Evolutionary conservation across 1,140 invertebrate genomes (phyloP).

Genomic region (Vanessa atalanta): DNA sequence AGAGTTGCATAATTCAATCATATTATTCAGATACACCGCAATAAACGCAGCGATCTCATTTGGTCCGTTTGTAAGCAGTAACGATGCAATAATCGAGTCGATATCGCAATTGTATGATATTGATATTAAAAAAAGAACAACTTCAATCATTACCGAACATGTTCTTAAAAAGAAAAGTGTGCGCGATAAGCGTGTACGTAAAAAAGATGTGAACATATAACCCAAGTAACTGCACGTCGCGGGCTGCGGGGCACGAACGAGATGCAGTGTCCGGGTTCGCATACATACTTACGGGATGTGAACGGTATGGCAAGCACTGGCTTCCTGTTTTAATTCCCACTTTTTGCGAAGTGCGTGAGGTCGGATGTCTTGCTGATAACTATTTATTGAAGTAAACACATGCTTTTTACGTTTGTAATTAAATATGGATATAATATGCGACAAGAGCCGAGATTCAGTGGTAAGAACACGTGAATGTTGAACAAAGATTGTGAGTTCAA

Average conservation of each 20-base stretch:
- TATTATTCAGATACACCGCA: constrained; percentile 2
- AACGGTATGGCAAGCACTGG: constrained; percentile 56
- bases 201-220: constrained; percentile 34
- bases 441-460: too few relatives aligned
- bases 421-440: too few relatives aligned
- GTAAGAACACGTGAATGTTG: too few relatives aligned
- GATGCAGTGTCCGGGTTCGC: constrained; percentile 65
- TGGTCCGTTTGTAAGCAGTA: constrained; percentile 19
- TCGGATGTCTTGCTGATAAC: constrained; percentile 53
- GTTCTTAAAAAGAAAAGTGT: background rate
- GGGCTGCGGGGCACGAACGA: constrained; percentile 53
- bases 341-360: constrained; percentile 63
- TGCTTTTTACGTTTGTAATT: background rate
- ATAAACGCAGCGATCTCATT: constrained; percentile 31
- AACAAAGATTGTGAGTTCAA: too few relatives aligned
- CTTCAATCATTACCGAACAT: constrained; percentile 7
- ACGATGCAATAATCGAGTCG: constrained; percentile 8
- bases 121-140: background rate
- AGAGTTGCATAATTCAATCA: constrained; percentile 68
- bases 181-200: background rate
- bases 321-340: constrained; percentile 69
- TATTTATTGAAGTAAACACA: constrained; percentile 39
- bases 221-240: constrained; percentile 62
- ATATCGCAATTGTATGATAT: background rate
- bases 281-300: constrained; percentile 55